phyloP scores from a whole-genome alignment of 1,140 invertebrate species.

The Arion vulgaris region DNA sequence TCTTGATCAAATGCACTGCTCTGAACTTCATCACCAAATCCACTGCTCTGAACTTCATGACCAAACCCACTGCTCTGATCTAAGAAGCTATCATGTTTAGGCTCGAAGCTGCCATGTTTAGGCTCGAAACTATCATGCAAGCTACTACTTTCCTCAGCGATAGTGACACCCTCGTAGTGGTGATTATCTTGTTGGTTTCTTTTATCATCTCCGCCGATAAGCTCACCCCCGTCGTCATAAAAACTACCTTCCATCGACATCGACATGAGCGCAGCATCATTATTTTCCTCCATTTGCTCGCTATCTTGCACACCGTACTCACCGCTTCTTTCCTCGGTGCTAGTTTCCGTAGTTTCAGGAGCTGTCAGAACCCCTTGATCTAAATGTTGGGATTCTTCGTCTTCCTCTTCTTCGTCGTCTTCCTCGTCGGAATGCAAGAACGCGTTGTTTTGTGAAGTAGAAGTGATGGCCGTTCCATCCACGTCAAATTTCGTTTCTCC shows the following conservation, averaged over 20 bases:
- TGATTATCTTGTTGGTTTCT: background rate
- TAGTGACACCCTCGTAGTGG: background rate
- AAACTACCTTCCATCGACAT: slow-evolving; percentile 41
- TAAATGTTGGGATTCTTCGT: slow-evolving; percentile 28
- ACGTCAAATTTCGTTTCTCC: slow-evolving; percentile 37
- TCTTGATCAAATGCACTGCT: background rate
- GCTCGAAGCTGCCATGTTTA: background rate
- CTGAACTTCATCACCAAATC: background rate
- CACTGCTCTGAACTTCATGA: background rate
- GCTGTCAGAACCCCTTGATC: slow-evolving; percentile 9
- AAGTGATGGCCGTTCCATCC: slow-evolving; percentile 32
- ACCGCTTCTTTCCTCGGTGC: slow-evolving; percentile 17
- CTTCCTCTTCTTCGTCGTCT: slow-evolving; percentile 31
- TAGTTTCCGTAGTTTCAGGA: slow-evolving; percentile 20
- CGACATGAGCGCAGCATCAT: slow-evolving; percentile 33
- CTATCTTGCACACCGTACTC: background rate
- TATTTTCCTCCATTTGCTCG: background rate
- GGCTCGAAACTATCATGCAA: background rate
- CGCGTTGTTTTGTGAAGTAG: slow-evolving; percentile 12
- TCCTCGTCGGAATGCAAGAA: slow-evolving; percentile 34
- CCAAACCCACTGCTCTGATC: background rate
- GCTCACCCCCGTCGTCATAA: slow-evolving; percentile 36
- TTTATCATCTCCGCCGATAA: slow-evolving; percentile 32
- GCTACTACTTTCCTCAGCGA: background rate
- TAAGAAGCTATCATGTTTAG: background rate